A percentile compares a stretch with the other conserved stretches of the same genome.
Evolutionary conservation across 2,888 invertebrate species (phyloP).

Genomic region (Hecatera dysodea): DNA sequence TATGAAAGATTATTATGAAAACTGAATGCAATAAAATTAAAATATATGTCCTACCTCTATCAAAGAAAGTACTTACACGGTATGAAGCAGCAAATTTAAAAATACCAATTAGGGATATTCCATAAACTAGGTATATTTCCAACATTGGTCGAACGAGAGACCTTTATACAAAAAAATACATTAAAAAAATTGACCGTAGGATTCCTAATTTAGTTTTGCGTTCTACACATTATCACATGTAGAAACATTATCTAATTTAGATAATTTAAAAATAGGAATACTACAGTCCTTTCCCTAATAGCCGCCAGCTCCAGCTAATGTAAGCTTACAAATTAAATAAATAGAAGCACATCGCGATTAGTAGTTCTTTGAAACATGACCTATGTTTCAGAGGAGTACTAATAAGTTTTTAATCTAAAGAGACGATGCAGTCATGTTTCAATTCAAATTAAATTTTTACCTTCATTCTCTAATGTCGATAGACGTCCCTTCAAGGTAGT

Average conservation of each 20-base stretch:
- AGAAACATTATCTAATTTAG: slow-evolving; percentile 38
- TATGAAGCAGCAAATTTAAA: slow-evolving; percentile 31
- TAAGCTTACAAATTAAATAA: slow-evolving; percentile 58
- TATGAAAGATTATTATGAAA: slow-evolving; percentile 37
- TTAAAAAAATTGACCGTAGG: slow-evolving; percentile 33
- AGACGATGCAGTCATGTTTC: slow-evolving; percentile 56
- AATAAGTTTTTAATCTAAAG: slow-evolving; percentile 38
- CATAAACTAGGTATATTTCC: slow-evolving; percentile 10
- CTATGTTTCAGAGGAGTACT: slow-evolving; percentile 46
- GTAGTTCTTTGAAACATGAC: slow-evolving; percentile 45
- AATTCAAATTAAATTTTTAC: slow-evolving; percentile 25
- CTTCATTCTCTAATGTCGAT: slow-evolving; percentile 2
- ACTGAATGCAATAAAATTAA: slow-evolving; percentile 41
- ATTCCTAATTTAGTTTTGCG: slow-evolving; percentile 46
- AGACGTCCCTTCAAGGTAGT: slow-evolving; percentile 1
- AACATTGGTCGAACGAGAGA: slow-evolving; percentile 22
- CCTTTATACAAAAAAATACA: slow-evolving; percentile 33
- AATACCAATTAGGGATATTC: slow-evolving; percentile 22
- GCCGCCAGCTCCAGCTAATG: slow-evolving; percentile 41
- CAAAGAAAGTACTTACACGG: slow-evolving; percentile 35
- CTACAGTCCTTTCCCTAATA: slow-evolving; percentile 38
- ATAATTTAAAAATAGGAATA: slow-evolving; percentile 46
- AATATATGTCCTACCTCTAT: slow-evolving; percentile 38
- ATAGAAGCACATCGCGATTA: slow-evolving; percentile 55
- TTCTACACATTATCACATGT: no score